A percentile compares a stretch with the other conserved stretches of the same genome.
phyloP scores from a whole-genome alignment of 2,888 invertebrate genomes.

The Lepidochitona cinerea region DNA sequence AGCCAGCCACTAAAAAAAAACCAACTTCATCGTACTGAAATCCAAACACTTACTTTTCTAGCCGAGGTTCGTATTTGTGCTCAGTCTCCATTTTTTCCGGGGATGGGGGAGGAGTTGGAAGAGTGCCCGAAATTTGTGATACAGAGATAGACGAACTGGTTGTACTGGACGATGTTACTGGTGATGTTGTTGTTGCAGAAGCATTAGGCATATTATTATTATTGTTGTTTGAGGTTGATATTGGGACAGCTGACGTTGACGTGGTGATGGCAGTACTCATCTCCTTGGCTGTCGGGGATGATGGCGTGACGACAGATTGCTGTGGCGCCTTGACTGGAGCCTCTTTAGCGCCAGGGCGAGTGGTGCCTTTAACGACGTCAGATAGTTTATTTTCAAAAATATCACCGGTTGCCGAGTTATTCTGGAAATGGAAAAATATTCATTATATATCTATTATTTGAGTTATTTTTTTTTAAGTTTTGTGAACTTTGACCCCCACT shows the following conservation, averaged over 20 bases:
- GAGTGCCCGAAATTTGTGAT: not conserved
- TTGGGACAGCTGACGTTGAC: not conserved
- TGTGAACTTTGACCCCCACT: no score
- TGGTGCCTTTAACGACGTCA: conserved; percentile 85
- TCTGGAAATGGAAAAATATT: conserved; percentile 42
- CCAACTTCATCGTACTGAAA: no score
- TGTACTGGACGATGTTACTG: not conserved
- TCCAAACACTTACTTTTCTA: not conserved
- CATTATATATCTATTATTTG: not conserved
- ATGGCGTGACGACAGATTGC: conserved; percentile 3
- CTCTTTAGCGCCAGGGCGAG: conserved; percentile 72
- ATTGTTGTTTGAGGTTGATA: not conserved
- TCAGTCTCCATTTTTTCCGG: conserved; percentile 31
- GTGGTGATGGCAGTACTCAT: not conserved
- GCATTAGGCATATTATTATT: not conserved
- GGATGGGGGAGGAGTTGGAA: conserved; percentile 32
- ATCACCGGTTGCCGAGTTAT: conserved; percentile 57
- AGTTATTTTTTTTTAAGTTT: no score
- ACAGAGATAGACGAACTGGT: conserved; percentile 11
- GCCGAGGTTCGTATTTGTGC: not conserved
- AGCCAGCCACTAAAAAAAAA: no score
- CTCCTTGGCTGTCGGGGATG: conserved; percentile 8
- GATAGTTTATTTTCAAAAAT: conserved; percentile 76
- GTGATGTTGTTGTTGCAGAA: not conserved
- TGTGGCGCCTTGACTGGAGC: conserved; percentile 46